A percentile compares a stretch with the other conserved stretches of the same genome.
phyloP scores from a whole-genome alignment of 2,888 invertebrate species.

The Brenthis ino region DNA sequence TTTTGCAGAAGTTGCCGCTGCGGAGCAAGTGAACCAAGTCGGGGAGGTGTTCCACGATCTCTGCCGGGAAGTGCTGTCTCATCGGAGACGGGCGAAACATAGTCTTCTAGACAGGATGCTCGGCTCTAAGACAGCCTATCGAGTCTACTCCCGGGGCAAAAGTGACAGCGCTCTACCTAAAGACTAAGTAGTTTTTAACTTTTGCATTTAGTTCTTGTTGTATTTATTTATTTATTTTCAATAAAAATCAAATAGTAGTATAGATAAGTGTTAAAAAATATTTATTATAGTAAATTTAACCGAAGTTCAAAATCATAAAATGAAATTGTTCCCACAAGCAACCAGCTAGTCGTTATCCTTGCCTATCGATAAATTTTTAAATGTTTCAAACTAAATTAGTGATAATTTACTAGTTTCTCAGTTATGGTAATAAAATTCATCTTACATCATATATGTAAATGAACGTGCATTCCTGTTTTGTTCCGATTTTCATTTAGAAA shows the following conservation, averaged over 20 bases:
- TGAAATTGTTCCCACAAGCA: too few relatives aligned
- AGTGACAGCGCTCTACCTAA: slow-evolving; percentile 94
- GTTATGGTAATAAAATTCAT: too few relatives aligned
- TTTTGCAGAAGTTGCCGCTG: slow-evolving; percentile 93
- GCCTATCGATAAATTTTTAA: too few relatives aligned
- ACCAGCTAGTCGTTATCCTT: too few relatives aligned
- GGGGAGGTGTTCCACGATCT: slow-evolving; percentile 93
- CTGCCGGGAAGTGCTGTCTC: slow-evolving; percentile 90
- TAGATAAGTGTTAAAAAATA: slow-evolving; percentile 4
- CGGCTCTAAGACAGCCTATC: slow-evolving; percentile 86
- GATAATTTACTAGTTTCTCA: too few relatives aligned
- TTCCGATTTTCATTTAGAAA: too few relatives aligned
- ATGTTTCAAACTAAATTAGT: too few relatives aligned
- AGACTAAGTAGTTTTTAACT: slow-evolving; percentile 75
- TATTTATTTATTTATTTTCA: slow-evolving; percentile 26
- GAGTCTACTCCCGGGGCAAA: slow-evolving; percentile 92
- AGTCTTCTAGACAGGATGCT: slow-evolving; percentile 92
- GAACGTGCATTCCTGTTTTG: too few relatives aligned
- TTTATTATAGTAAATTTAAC: not conserved
- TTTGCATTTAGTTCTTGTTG: slow-evolving; percentile 41
- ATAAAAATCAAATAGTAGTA: not conserved
- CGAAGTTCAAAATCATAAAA: too few relatives aligned
- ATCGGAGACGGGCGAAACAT: slow-evolving; percentile 91
- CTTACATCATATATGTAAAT: too few relatives aligned
- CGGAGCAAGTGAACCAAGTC: slow-evolving; percentile 92